phyloP scores from a whole-genome alignment of 2,888 invertebrate genomes.

The Flexamia atlantica region DNA sequence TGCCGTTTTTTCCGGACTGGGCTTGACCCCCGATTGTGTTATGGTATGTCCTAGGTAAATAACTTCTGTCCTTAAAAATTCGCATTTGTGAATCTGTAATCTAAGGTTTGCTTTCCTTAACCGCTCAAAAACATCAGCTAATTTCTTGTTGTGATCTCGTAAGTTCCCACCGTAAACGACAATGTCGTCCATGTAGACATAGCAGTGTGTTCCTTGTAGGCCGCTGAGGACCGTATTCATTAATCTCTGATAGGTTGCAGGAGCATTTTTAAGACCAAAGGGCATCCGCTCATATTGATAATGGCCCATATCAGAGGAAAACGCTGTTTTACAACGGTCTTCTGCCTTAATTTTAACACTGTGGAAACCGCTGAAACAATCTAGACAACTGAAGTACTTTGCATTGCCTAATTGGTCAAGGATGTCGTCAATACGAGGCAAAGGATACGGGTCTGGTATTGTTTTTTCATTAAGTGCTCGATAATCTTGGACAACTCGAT shows the following conservation, averaged over 20 bases:
- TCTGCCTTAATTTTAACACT: constrained; percentile 68
- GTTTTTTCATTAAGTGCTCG: constrained; percentile 37
- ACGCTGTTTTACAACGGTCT: constrained; percentile 71
- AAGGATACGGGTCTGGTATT: constrained; percentile 18
- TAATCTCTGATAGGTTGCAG: constrained; percentile 71
- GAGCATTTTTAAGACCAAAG: constrained; percentile 71
- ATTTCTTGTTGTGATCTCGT: constrained; percentile 19
- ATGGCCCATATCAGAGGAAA: constrained; percentile 71
- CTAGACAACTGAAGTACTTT: neutral
- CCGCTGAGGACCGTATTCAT: constrained; percentile 70
- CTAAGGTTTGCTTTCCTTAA: neutral
- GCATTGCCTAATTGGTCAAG: constrained; percentile 39
- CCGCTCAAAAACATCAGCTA: constrained; percentile 42
- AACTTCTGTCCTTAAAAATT: constrained; percentile 17
- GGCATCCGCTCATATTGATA: constrained; percentile 71
- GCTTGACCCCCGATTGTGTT: neutral
- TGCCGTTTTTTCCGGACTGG: constrained; percentile 32
- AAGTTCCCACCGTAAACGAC: constrained; percentile 19
- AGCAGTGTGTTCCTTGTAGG: constrained; percentile 63
- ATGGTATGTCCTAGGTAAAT: constrained; percentile 33
- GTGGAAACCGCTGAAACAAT: constrained; percentile 60
- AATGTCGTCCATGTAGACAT: constrained; percentile 58
- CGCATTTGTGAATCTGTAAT: neutral
- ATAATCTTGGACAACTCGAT: constrained; percentile 27
- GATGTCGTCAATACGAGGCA: constrained; percentile 28